Evolutionary conservation across 2,113 vertebrate species (phyloP), one percentile per base, ranked within the genome.

Genomic region (Fulica atra): DNA sequence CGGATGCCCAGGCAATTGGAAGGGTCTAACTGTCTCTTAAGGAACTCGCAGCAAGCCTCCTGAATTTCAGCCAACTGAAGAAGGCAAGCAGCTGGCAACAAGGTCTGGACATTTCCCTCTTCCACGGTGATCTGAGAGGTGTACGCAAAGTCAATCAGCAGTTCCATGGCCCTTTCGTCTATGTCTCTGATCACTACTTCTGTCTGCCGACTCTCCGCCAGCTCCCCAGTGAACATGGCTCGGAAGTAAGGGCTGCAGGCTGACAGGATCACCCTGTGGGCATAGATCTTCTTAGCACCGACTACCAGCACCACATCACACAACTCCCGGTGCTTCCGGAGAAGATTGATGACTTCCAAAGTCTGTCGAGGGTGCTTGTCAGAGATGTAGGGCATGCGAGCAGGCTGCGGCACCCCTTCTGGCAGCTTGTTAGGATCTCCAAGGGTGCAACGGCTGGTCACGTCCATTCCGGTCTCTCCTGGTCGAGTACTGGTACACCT

Each of bases 321-420:
- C 73, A 99, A 97, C 97, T 99, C 99, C 11, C 99, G 97, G 98
- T 99, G 99, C 97, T 99, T 99, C 40, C 99, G 98, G 68, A 99
- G 97, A 76, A 99, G 98, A 96, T 99, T 99, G 96, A 99, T 99
- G 91, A 99, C 99, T 97, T 99, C 99, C 97, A 99, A 93, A 16
- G 99, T 99, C 92, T 99, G 99, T 63, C 99, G 98, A 12, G 99
- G 99, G 94, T 99, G 99, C 97, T 99, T 99, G 98, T 99, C 99
- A 1, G 99, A 99, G 93, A 99, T 97, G 35, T 99, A 99, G 96
- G 99, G 99, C 99, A 99, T 99, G 96, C 99, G 99, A 57, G 99
- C 99, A 11, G 99, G 99, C 98, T 99, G 99, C 33, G 99, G 99
- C 93, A 99, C 99, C 90, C 99, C 99, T 96, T 99, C 99, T 12